Evolutionary conservation across 2,113 vertebrate genomes (phyloP).

Genomic region (Ailuropoda melanoleuca): DNA sequence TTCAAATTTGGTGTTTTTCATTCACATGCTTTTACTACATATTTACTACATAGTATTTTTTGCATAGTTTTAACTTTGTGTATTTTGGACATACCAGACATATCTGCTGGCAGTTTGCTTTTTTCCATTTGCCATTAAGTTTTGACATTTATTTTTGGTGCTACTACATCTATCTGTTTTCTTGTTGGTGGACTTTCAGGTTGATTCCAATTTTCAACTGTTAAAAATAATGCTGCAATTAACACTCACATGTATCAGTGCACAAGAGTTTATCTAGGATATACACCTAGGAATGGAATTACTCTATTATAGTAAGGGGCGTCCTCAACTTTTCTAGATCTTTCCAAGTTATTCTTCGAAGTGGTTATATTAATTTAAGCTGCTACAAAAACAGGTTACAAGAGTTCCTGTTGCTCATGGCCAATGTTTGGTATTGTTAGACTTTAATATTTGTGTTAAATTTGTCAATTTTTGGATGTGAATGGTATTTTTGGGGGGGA

Average conservation of each 20-base stretch:
- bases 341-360: not conserved
- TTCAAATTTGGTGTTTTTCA: not conserved
- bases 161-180: not conserved
- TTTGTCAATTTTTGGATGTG: not conserved
- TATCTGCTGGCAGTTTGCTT: not conserved
- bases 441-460: slow-evolving; percentile 3
- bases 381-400: not conserved
- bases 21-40: not conserved
- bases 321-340: not conserved
- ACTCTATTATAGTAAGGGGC: not conserved
- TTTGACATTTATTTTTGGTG: not conserved
- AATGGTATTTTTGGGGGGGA: not conserved
- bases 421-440: not conserved
- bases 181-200: not conserved
- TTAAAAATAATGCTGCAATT: not conserved
- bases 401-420: not conserved
- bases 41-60: not conserved
- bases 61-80: not conserved
- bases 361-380: not conserved
- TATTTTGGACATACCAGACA: not conserved
- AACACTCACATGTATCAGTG: not conserved
- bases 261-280: not conserved
- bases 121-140: not conserved
- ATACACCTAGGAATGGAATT: not conserved
- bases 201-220: not conserved